phyloP scores from a whole-genome alignment of 2,797 vertebrate genomes.

The Pseudochirops cupreus region DNA sequence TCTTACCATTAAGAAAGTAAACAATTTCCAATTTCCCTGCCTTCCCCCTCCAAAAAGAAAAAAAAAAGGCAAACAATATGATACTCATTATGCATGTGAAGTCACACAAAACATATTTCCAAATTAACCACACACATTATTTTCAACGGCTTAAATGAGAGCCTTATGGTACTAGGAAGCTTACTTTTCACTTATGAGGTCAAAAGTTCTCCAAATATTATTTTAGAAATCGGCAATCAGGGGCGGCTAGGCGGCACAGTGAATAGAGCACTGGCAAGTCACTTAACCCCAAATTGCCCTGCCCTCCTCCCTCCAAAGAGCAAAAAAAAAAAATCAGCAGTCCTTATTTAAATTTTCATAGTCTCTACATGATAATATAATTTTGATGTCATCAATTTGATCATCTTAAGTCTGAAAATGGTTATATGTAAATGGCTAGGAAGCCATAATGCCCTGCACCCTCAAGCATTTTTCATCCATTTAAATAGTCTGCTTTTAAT shows the following conservation, averaged over 20 bases:
- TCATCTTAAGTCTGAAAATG: background rate
- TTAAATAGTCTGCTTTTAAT: background rate
- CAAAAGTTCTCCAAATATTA: background rate
- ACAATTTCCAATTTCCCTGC: background rate
- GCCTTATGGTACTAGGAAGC: background rate
- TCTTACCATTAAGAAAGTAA: background rate
- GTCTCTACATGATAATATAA: background rate
- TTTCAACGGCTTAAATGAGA: background rate
- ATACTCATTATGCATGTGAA: background rate
- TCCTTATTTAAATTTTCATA: background rate
- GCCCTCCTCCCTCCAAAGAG: too few species aligned
- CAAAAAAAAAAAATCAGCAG: background rate
- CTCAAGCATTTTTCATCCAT: background rate
- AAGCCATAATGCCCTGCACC: background rate
- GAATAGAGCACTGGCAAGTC: too few species aligned
- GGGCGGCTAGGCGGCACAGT: too few species aligned
- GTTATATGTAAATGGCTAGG: background rate
- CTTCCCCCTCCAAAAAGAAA: too few species aligned
- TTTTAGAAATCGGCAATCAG: background rate
- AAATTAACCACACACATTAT: background rate
- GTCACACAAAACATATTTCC: background rate
- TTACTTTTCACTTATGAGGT: background rate
- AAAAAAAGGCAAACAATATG: too few species aligned
- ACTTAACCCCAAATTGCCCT: too few species aligned
- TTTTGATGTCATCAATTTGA: background rate